Evolutionary conservation across 2,797 vertebrate species (phyloP).

Genomic region (Galagoides demidoff): DNA sequence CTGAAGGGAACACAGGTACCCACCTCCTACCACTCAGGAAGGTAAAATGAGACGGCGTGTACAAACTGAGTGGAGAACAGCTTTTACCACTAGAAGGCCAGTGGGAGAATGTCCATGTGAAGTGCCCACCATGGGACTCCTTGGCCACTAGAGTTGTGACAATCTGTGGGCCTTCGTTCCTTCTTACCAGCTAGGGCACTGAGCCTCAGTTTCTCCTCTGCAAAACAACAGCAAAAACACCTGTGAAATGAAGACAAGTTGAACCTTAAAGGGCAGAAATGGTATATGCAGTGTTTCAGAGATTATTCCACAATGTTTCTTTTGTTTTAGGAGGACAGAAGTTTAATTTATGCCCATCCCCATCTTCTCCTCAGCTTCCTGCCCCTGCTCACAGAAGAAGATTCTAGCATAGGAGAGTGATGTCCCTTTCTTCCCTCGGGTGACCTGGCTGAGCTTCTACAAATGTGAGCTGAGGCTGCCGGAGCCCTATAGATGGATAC

Average conservation of each 20-base stretch:
- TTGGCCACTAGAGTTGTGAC: background rate
- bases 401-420: background rate
- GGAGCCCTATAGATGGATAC: accelerated
- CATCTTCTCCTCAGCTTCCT: no score
- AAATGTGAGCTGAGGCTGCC: background rate
- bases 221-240: background rate
- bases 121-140: accelerated
- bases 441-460: background rate
- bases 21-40: background rate
- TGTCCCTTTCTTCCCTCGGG: accelerated
- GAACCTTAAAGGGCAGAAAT: no score
- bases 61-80: background rate
- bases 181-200: no score
- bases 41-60: background rate
- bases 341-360: background rate
- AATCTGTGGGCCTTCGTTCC: background rate
- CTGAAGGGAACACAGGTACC: background rate
- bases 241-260: background rate
- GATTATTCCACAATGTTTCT: background rate
- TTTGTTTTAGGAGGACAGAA: background rate
- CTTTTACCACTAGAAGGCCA: background rate
- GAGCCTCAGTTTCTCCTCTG: background rate
- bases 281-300: accelerated
- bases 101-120: accelerated
- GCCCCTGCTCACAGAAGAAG: background rate